Conservation (phyloP, 2,113 vertebrate species). For the Odocoileus virginianus region DNA sequence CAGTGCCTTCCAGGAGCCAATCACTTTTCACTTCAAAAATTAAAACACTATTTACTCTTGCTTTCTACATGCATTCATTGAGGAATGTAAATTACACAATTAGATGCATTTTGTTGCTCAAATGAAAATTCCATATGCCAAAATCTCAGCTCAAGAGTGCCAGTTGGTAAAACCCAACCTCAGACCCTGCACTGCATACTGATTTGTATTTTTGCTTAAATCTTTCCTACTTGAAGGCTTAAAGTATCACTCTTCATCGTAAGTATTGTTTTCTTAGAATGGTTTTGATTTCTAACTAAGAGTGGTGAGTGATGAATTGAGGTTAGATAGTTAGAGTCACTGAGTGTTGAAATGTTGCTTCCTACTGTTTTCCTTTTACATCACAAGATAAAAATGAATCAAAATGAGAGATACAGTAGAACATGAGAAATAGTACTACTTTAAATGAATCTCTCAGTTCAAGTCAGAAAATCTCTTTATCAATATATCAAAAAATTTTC, state of each 20-base stretch:
- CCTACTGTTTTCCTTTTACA: neutral
- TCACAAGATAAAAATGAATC: neutral
- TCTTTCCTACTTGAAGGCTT: neutral
- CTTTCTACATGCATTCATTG: neutral
- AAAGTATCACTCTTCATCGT: neutral
- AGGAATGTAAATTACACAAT: slow-evolving; percentile 14
- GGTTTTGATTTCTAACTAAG: neutral
- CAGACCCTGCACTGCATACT: neutral
- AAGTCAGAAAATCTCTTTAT: neutral
- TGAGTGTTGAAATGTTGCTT: neutral
- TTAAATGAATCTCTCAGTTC: neutral
- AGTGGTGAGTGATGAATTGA: neutral
- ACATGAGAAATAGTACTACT: neutral
- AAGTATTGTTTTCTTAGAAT: slow-evolving; percentile 18
- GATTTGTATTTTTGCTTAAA: neutral
- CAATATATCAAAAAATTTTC: neutral
- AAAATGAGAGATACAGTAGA: neutral
- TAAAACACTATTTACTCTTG: slow-evolving; percentile 16
- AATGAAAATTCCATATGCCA: slow-evolving; percentile 3
- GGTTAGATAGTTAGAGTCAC: neutral
- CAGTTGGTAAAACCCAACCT: neutral
- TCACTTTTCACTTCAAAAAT: neutral
- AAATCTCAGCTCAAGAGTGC: neutral
- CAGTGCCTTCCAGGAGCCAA: neutral
- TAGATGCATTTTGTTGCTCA: slow-evolving; percentile 20